Evolutionary conservation across 2,888 invertebrate genomes (phyloP), one percentile per base, ranked within the genome.

Genomic region (Lasioglossum malachurum): DNA sequence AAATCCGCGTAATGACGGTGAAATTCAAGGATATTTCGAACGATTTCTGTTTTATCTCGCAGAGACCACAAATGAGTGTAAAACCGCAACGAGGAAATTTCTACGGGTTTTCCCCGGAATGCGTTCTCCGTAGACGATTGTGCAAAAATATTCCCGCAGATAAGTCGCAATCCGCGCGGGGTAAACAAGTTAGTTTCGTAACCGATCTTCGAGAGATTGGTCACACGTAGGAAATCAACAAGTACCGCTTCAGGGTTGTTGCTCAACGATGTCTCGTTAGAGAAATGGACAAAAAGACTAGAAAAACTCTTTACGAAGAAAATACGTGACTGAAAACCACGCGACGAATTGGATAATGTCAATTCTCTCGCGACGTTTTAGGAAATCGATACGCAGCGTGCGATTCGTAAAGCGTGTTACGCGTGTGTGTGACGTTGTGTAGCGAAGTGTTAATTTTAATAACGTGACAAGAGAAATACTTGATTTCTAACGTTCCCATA

Each of bases 191-290:
- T 49, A 41, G 76, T 91, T 91, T 90, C 87, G 90, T 82, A 91
- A 91, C 83, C 73, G 86, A 84, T 84, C 84, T 49, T 74, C 82
- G 86, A 85, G 73, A 80, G 80, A 88, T 82, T 75, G 83, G 74
- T 85, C 85, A 75, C 87, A 67, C 86, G 83, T 92, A 92, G 93
- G 93, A 93, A 93, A 93, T 92, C 86, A 78, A 83, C 89, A 41
- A 57, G 86, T 82, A 86, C 78, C 75, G 87, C 90, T 92, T 79
- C 81, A 60, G 89, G 83, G 71, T 83, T 80, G 72, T 90, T 89
- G 89, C 87, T 80, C 75, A 90, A 88, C 83, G 69, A 60, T 35
- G 67, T 83, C 84, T 81, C 76, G 71, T 76, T 80, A 23, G 8
- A 76, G 64, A 41, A 35, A 4, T 19, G 27, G 78, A 57, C 57